phyloP scores from a whole-genome alignment of 2,113 vertebrate genomes.

The Verasper variegatus region DNA sequence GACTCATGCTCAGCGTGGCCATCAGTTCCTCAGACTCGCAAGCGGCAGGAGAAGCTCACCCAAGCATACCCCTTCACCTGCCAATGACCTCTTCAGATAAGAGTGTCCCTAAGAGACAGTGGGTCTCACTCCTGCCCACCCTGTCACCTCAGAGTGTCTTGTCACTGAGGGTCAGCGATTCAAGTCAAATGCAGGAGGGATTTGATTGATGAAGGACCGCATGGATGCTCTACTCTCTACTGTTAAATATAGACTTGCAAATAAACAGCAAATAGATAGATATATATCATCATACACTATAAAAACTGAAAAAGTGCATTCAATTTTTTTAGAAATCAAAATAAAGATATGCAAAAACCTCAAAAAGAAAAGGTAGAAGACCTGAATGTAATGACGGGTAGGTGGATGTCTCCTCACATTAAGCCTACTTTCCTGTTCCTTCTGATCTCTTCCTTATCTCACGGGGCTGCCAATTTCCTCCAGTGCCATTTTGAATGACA shows the following conservation, averaged over 20 bases:
- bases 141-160: constrained; percentile 15
- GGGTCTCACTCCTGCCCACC: constrained; percentile 17
- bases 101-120: constrained; percentile 15
- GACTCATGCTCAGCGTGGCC: constrained; percentile 47
- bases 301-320: too few species aligned
- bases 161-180: too few species aligned
- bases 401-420: not conserved
- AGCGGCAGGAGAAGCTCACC: constrained; percentile 47
- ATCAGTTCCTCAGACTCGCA: constrained; percentile 38
- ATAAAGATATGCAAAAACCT: not conserved
- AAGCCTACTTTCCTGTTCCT: too few species aligned
- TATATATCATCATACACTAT: not conserved
- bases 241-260: not conserved
- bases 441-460: constrained; percentile 18
- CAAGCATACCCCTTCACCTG: constrained; percentile 51
- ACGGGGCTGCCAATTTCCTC: not conserved
- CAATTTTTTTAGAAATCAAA: not conserved
- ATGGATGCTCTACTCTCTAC: not conserved
- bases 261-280: not conserved
- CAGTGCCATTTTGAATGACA: constrained; percentile 42
- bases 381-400: not conserved
- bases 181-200: not conserved
- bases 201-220: constrained; percentile 6
- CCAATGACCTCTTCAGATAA: constrained; percentile 51
- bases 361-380: not conserved